phyloP scores from a whole-genome alignment of 2,797 vertebrate species.

The Cuculus canorus region DNA sequence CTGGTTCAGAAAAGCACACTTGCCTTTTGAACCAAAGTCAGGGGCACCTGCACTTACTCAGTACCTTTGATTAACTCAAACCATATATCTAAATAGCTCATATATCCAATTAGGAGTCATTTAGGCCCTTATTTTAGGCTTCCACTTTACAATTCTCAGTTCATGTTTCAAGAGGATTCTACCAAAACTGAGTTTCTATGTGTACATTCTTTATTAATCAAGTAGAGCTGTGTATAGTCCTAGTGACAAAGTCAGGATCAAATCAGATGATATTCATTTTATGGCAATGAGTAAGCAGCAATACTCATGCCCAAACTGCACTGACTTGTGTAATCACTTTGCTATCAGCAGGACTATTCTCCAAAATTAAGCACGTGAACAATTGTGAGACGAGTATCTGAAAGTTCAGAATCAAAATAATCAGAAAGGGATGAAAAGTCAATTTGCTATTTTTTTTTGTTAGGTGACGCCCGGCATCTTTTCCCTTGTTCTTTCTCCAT shows the following conservation, averaged over 20 bases:
- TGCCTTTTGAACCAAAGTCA: background rate
- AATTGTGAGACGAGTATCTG: background rate
- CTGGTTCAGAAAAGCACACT: background rate
- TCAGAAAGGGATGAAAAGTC: background rate
- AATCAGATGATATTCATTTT: background rate
- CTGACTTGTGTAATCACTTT: background rate
- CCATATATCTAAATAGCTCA: background rate
- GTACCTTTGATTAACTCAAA: background rate
- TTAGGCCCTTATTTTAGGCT: background rate
- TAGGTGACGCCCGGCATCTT: background rate
- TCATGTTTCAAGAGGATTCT: background rate
- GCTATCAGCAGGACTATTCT: background rate
- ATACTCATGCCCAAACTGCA: background rate
- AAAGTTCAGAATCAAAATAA: background rate
- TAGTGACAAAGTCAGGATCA: background rate
- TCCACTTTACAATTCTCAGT: background rate
- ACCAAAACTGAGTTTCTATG: background rate
- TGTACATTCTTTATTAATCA: background rate
- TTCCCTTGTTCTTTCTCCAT: background rate
- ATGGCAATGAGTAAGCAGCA: conserved; percentile 8
- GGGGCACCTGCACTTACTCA: background rate
- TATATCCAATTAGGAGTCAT: background rate
- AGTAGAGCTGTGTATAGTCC: background rate
- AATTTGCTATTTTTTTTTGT: background rate
- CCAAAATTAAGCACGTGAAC: background rate